Conservation (phyloP, 2,113 vertebrate genomes). For the Neoarius graeffei region DNA sequence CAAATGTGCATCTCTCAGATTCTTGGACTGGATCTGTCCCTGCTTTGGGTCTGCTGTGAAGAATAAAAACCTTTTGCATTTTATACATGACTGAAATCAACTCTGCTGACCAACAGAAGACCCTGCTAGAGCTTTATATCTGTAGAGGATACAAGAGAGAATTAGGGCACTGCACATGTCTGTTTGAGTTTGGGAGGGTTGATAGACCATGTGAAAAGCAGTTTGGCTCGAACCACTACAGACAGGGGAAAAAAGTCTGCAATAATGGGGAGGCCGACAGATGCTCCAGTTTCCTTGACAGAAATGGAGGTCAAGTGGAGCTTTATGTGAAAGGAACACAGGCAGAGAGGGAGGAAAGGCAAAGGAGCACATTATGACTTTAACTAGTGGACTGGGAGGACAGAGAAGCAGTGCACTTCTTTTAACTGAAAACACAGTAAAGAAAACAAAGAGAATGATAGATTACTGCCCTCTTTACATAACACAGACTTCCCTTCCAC, state of each 20-base stretch:
- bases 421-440: background rate
- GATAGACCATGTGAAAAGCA: background rate
- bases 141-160: slow-evolving; percentile 30
- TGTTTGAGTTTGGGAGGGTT: slow-evolving; percentile 23
- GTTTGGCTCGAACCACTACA: slow-evolving; percentile 42
- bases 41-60: background rate
- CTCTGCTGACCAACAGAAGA: slow-evolving; percentile 5
- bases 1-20: no score
- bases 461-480: background rate
- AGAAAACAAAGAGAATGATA: background rate
- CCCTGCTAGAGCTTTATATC: background rate
- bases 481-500: background rate
- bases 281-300: slow-evolving; percentile 76
- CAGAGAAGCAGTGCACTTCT: slow-evolving; percentile 49
- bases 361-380: slow-evolving; percentile 67
- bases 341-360: slow-evolving; percentile 57
- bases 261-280: slow-evolving; percentile 69
- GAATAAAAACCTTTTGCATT: background rate
- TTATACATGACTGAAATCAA: background rate
- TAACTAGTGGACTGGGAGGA: slow-evolving; percentile 62
- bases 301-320: slow-evolving; percentile 78
- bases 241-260: slow-evolving; percentile 47
- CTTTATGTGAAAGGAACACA: slow-evolving; percentile 68
- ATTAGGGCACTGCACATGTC: slow-evolving; percentile 24
- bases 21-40: background rate